Conservation (phyloP, 2,888 invertebrate species). For the Anthrax anthrax region DNA sequence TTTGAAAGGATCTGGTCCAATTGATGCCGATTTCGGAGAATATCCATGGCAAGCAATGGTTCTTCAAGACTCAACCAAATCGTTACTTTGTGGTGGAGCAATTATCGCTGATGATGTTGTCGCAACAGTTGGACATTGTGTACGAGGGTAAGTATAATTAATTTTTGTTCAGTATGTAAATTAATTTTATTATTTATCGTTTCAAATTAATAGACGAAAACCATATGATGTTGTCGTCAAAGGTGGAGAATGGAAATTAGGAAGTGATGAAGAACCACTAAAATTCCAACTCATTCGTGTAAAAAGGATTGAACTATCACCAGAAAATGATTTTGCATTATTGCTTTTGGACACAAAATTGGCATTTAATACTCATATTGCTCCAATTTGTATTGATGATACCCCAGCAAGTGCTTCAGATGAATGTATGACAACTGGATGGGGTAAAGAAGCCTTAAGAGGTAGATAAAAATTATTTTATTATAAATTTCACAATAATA, state of each 20-base stretch:
- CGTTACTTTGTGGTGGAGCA: slow-evolving; percentile 64
- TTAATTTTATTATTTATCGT: not conserved
- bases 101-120: slow-evolving; percentile 61
- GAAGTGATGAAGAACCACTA: slow-evolving; percentile 63
- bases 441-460: slow-evolving; percentile 67
- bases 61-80: slow-evolving; percentile 52
- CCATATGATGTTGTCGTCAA: slow-evolving; percentile 58
- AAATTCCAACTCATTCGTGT: slow-evolving; percentile 66
- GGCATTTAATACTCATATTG: slow-evolving; percentile 53
- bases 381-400: slow-evolving; percentile 56
- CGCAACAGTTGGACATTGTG: slow-evolving; percentile 64
- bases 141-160: slow-evolving; percentile 49
- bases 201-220: slow-evolving; percentile 35
- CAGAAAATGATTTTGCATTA: slow-evolving; percentile 58
- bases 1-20: slow-evolving; percentile 32
- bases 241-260: slow-evolving; percentile 72
- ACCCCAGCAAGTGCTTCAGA: slow-evolving; percentile 39
- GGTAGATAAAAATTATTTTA: slow-evolving; percentile 37
- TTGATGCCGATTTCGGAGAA: slow-evolving; percentile 61
- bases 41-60: slow-evolving; percentile 83
- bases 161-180: not conserved
- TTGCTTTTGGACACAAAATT: slow-evolving; percentile 49
- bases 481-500: not conserved
- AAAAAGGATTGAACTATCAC: slow-evolving; percentile 53
- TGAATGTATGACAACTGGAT: slow-evolving; percentile 65